A percentile compares a stretch with the other conserved stretches of the same genome.
Evolutionary conservation across 2,113 vertebrate species (phyloP).

Genomic region (Mellivora capensis): DNA sequence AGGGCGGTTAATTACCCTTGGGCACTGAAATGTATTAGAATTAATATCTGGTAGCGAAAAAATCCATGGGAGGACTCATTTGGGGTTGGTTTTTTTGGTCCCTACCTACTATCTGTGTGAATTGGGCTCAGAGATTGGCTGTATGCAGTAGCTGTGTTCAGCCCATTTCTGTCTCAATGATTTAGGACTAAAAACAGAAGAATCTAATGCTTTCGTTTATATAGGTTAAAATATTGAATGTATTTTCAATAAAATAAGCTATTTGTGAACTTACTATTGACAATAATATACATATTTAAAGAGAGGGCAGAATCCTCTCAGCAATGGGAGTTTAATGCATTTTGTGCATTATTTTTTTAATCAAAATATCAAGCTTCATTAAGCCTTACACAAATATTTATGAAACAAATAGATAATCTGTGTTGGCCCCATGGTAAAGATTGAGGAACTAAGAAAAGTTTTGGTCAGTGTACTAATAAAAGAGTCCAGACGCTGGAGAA

Average conservation of each 20-base stretch:
- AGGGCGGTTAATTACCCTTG: not conserved
- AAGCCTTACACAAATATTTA: slow-evolving; percentile 6
- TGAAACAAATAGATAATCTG: not conserved
- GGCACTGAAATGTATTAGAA: not conserved
- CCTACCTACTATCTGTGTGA: not conserved
- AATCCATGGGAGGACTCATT: not conserved
- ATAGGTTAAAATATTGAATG: not conserved
- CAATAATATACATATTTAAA: not conserved
- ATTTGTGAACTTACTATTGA: slow-evolving; percentile 7
- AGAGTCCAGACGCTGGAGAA: not conserved
- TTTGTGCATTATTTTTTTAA: not conserved
- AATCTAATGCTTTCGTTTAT: not conserved
- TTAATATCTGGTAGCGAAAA: not conserved
- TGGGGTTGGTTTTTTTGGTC: not conserved
- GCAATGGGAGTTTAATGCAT: not conserved
- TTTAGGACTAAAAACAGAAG: not conserved
- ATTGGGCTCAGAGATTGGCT: not conserved
- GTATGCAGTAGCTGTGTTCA: not conserved
- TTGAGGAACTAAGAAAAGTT: slow-evolving; percentile 25
- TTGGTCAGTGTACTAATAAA: not conserved
- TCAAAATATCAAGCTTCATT: not conserved
- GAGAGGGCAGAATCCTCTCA: not conserved
- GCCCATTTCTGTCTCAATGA: not conserved
- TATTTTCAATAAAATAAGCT: slow-evolving; percentile 15
- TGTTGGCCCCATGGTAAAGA: slow-evolving; percentile 40